These are phyloP conservation scores for Theristicus caerulescens DNA, from an alignment of 2,113 vertebrate species.

Conservation along the genomic window DNA sequence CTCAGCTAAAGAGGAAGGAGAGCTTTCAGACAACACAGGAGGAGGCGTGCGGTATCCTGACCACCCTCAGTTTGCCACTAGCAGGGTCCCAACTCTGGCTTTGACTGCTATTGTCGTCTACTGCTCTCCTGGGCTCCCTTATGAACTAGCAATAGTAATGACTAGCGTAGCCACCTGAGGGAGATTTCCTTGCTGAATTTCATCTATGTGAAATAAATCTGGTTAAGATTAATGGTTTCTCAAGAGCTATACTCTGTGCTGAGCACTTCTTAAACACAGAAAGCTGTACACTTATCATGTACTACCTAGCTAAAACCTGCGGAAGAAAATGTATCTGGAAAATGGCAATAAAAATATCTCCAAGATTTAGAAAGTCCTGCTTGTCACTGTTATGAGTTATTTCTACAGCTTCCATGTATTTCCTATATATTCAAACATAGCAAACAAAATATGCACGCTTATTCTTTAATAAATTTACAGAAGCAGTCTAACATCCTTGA, in stretches of 20 bases:
- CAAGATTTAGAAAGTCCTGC: background rate
- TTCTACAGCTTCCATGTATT: background rate
- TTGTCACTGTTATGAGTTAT: background rate
- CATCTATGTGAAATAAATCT: background rate
- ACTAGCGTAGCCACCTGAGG: background rate
- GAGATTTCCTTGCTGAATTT: slow-evolving; percentile 6
- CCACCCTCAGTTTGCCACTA: background rate
- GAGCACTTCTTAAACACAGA: background rate
- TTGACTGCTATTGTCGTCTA: background rate
- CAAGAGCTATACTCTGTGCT: background rate
- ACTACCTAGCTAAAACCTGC: background rate
- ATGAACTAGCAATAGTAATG: background rate
- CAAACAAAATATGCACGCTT: background rate
- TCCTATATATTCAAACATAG: background rate
- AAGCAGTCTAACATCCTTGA: background rate
- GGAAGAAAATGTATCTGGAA: background rate
- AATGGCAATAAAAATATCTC: background rate
- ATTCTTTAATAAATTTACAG: background rate
- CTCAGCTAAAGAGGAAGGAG: background rate
- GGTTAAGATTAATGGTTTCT: background rate
- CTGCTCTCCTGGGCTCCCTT: background rate
- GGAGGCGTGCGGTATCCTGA: accelerated
- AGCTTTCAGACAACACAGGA: background rate
- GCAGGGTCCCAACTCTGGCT: background rate
- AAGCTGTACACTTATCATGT: background rate